phyloP scores from a whole-genome alignment of 2,113 vertebrate species.

The Thomomys bottae region DNA sequence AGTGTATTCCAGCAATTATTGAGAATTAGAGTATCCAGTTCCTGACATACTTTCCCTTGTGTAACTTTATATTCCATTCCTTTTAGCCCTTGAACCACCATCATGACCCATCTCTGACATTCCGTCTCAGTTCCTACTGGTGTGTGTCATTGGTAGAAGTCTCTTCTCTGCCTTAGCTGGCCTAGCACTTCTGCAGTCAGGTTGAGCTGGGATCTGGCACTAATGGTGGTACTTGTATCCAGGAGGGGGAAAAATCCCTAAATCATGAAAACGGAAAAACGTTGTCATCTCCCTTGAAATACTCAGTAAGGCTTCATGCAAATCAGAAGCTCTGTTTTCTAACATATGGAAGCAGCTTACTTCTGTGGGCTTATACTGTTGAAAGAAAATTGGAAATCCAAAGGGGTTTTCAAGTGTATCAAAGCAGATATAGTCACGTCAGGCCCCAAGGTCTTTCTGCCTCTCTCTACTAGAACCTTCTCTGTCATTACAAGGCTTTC shows the following conservation, averaged over 20 bases:
- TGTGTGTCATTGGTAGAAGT: background rate
- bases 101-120: background rate
- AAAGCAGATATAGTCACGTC: background rate
- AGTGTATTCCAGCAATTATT: background rate
- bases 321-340: background rate
- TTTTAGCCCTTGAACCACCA: background rate
- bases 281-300: background rate
- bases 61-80: background rate
- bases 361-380: background rate
- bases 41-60: background rate
- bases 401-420: background rate
- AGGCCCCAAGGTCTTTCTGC: background rate
- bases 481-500: background rate
- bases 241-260: background rate
- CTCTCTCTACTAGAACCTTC: background rate
- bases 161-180: background rate
- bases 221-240: background rate
- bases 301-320: background rate
- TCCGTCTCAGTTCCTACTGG: background rate
- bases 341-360: background rate
- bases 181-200: background rate
- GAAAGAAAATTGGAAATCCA: background rate
- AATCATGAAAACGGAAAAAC: background rate
- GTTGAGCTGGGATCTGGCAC: background rate
- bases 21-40: too few relatives aligned